Evolutionary conservation across 2,888 invertebrate species (phyloP).

Genomic region (Aleiodes alternator): DNA sequence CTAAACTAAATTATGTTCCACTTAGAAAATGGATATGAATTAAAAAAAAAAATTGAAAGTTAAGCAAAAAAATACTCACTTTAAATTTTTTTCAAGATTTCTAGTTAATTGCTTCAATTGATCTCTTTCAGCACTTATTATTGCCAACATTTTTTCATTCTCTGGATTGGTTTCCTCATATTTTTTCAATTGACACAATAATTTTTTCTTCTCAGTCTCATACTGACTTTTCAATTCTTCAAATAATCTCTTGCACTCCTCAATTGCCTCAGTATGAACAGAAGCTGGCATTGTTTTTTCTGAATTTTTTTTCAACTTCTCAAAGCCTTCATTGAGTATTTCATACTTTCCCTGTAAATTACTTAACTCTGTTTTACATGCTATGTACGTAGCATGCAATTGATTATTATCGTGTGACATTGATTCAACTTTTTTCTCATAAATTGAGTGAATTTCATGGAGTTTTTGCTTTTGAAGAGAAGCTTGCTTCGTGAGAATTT

Average conservation of each 20-base stretch:
- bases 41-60: neutral
- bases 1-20: neutral
- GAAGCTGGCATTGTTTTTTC: constrained; percentile 80
- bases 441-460: constrained; percentile 84
- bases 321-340: constrained; percentile 77
- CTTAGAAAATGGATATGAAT: too few species aligned
- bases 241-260: constrained; percentile 85
- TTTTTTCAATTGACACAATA: constrained; percentile 77
- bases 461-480: constrained; percentile 84
- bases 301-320: constrained; percentile 77
- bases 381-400: constrained; percentile 80
- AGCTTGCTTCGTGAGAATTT: constrained; percentile 80
- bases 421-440: constrained; percentile 84
- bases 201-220: constrained; percentile 81
- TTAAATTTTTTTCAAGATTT: constrained; percentile 78
- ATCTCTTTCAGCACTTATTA: constrained; percentile 75
- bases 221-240: constrained; percentile 87
- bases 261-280: constrained; percentile 82
- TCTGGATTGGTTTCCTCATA: constrained; percentile 75
- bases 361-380: constrained; percentile 78
- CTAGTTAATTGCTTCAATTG: constrained; percentile 77
- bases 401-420: constrained; percentile 82
- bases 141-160: constrained; percentile 76
- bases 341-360: constrained; percentile 80
- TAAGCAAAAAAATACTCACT: constrained; percentile 70